Conservation (phyloP, 2,888 invertebrate species). For the Diloba caeruleocephala region DNA sequence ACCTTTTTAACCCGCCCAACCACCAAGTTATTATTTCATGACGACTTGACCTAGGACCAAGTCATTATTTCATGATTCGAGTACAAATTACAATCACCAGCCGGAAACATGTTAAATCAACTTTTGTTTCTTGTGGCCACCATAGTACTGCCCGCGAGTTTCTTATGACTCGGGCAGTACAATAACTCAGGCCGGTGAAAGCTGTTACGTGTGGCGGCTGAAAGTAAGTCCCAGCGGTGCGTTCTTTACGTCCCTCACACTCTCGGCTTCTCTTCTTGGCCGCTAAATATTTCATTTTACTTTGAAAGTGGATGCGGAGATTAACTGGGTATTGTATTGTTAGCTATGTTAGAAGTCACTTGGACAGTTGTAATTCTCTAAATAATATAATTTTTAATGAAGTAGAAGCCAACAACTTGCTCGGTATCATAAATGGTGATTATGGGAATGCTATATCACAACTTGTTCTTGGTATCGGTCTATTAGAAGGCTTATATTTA, state of each 20-base stretch:
- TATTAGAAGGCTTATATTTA: no score
- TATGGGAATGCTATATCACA: no score
- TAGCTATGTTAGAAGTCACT: not conserved
- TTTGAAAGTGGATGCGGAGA: constrained; percentile 1
- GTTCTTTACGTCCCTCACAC: constrained; percentile 25
- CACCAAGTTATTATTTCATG: no score
- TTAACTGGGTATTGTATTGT: constrained; percentile 13
- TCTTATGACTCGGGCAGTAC: constrained; percentile 20
- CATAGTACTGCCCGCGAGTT: constrained; percentile 5
- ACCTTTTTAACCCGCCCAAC: no score
- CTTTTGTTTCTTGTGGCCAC: not conserved
- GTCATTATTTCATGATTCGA: no score
- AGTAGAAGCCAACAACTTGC: no score
- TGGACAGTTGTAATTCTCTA: not conserved
- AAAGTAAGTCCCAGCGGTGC: constrained; percentile 55
- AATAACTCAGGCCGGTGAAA: constrained; percentile 37
- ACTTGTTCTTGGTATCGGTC: no score
- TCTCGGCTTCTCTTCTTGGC: constrained; percentile 14
- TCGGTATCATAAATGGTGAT: no score
- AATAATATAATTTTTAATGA: no score
- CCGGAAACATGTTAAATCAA: not conserved
- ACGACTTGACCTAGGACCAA: no score
- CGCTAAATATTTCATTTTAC: constrained; percentile 44
- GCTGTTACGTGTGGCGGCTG: constrained; percentile 51
- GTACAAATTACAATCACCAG: no score